Evolutionary conservation across 2,888 invertebrate species (phyloP), one percentile per base, ranked within the genome.

Genomic region (Apoderus coryli): DNA sequence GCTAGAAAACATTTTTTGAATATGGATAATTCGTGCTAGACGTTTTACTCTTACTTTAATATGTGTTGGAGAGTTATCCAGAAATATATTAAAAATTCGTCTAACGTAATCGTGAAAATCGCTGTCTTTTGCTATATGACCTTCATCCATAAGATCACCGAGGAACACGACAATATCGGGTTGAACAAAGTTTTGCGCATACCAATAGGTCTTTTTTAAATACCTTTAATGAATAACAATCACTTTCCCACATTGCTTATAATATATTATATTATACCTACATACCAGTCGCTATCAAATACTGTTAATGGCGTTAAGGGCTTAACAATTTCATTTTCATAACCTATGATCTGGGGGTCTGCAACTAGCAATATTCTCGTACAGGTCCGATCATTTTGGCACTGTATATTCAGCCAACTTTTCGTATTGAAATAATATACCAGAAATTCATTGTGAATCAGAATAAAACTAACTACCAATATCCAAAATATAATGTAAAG

Each of bases 121-220:
- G 25, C 41, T 31, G 28, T 67, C 61, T 3, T 67, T 67, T 2
- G 89, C 75, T 35, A 74, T 68, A 34, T 84, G 85, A 1, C 93
- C 95, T 61, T 96, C 96, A 51, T 96, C 93, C 64, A 90, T 78
- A 28, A 95, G 63, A 58, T 96, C 96, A 2, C 96, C 96, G 32
- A 96, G 63, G 59, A 88, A 95, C 25, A 88, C 69, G 27, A 95
- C 65, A 9, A 86, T 67, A 57, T 93, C 74, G 5, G 95, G 93
- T 42, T 76, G 62, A 25, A 77, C 68, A 52, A 78, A 70, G 22
- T 65, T 57, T 19, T 75, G 54, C 3, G 80, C 90, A 40, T 70
- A 64, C 9, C 63, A 58, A 55, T 86, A 95, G 22, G 89, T 85
- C 47, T 76, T 75, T 16, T 63, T 60, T 31, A 93, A 57, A 56